These are phyloP conservation scores for Campaea margaritaria DNA, from an alignment of 2,888 invertebrate genomes.

Conservation along the genomic window DNA sequence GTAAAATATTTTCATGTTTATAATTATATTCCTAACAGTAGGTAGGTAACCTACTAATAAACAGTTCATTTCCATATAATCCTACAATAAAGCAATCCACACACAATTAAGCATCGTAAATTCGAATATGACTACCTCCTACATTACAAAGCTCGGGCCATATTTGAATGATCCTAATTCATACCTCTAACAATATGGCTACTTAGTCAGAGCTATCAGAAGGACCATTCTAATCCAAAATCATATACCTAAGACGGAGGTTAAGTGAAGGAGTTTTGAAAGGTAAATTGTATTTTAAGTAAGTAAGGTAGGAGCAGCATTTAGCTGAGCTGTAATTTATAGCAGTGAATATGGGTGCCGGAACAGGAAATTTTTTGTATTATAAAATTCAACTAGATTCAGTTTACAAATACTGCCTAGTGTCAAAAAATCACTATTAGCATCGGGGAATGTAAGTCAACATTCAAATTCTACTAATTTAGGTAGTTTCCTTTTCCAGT, in stretches of 20 bases:
- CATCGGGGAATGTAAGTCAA: too few relatives aligned
- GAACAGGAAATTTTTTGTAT: too few relatives aligned
- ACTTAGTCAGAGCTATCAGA: constrained; percentile 17
- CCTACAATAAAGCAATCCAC: constrained; percentile 8
- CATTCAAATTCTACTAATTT: too few relatives aligned
- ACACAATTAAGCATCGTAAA: constrained; percentile 32
- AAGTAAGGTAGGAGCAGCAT: too few relatives aligned
- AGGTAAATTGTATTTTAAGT: constrained; percentile 5
- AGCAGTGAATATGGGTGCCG: too few relatives aligned
- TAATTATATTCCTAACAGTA: too few relatives aligned
- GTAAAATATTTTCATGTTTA: too few relatives aligned
- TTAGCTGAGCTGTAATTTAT: too few relatives aligned
- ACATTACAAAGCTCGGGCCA: constrained; percentile 18
- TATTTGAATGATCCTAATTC: constrained; percentile 20
- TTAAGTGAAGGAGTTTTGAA: constrained; percentile 2
- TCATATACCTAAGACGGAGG: constrained; percentile 3
- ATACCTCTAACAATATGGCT: constrained; percentile 24
- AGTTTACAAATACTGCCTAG: too few relatives aligned
- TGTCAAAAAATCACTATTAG: too few relatives aligned
- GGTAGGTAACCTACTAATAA: neutral
- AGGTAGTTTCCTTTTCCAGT: too few relatives aligned
- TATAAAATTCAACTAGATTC: too few relatives aligned
- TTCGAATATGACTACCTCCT: constrained; percentile 15
- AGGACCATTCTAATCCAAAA: constrained; percentile 21
- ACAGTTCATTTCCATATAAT: constrained; percentile 5